These are phyloP conservation scores for Anolis apletophallus DNA, from an alignment of 2,797 vertebrate species.

Conservation along the genomic window DNA sequence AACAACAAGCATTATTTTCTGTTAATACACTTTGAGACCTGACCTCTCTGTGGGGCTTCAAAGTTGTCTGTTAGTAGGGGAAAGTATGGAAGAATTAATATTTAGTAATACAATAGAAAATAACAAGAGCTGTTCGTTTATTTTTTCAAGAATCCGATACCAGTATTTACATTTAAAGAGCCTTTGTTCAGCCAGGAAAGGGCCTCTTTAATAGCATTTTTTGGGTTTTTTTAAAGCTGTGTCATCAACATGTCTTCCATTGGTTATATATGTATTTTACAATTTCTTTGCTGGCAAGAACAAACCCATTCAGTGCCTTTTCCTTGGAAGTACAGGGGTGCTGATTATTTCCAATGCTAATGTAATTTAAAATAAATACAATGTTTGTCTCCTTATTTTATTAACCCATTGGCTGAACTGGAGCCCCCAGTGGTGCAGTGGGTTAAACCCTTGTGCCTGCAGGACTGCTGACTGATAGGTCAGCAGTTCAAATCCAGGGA, in stretches of 20 bases:
- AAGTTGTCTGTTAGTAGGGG: neutral
- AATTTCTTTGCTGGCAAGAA: slow-evolving; percentile 44
- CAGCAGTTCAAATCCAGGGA: no score
- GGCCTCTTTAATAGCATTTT: slow-evolving; percentile 37
- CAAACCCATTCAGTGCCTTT: neutral
- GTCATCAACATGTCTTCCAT: slow-evolving; percentile 78
- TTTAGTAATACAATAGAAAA: slow-evolving; percentile 63
- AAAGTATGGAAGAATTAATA: slow-evolving; percentile 27
- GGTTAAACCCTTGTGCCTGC: no score
- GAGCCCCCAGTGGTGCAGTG: no score
- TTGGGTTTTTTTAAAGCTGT: slow-evolving; percentile 36
- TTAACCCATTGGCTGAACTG: no score
- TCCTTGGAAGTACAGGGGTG: neutral
- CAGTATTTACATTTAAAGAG: slow-evolving; percentile 77
- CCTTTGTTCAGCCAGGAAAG: slow-evolving; percentile 69
- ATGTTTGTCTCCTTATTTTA: no score
- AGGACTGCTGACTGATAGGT: no score
- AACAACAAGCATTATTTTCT: slow-evolving; percentile 22
- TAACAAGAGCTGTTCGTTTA: slow-evolving; percentile 59
- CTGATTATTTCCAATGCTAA: neutral
- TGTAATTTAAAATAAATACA: neutral
- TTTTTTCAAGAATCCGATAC: no score
- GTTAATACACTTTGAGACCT: slow-evolving; percentile 41
- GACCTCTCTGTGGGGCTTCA: slow-evolving; percentile 40
- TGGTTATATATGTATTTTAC: slow-evolving; percentile 42